Conservation (phyloP, 2,797 vertebrate species). For the Gallinago solitaria region DNA sequence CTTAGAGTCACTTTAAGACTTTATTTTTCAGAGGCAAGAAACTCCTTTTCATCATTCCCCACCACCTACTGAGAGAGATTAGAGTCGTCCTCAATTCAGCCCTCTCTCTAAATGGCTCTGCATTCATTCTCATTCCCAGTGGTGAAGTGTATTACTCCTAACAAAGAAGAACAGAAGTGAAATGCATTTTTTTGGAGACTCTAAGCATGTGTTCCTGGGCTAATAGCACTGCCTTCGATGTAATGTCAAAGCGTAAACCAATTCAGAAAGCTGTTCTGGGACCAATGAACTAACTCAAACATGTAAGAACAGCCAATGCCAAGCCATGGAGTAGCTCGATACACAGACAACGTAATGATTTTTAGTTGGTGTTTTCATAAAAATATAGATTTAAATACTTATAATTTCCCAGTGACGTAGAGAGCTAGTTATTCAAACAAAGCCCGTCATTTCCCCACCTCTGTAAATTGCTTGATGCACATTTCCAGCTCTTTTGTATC, state of each 20-base stretch:
- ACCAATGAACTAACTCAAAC: not conserved
- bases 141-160: not conserved
- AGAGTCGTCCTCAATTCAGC: not conserved
- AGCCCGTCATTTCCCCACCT: not conserved
- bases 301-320: not conserved
- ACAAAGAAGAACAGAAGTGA: not conserved
- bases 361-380: not conserved
- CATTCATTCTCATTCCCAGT: not conserved
- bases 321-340: not conserved
- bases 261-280: not conserved
- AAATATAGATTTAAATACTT: not conserved
- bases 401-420: not conserved
- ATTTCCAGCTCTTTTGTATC: not conserved
- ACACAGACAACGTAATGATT: not conserved
- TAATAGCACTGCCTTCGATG: not conserved
- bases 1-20: not conserved
- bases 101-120: not conserved
- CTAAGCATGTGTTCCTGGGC: not conserved
- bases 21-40: not conserved
- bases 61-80: not conserved
- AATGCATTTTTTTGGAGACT: not conserved
- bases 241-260: not conserved
- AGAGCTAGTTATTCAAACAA: not conserved
- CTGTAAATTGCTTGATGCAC: slow-evolving; percentile 5
- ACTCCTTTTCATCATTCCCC: not conserved